Evolutionary conservation across 2,888 invertebrate genomes (phyloP).

Genomic region (Trachelus iudaicus): DNA sequence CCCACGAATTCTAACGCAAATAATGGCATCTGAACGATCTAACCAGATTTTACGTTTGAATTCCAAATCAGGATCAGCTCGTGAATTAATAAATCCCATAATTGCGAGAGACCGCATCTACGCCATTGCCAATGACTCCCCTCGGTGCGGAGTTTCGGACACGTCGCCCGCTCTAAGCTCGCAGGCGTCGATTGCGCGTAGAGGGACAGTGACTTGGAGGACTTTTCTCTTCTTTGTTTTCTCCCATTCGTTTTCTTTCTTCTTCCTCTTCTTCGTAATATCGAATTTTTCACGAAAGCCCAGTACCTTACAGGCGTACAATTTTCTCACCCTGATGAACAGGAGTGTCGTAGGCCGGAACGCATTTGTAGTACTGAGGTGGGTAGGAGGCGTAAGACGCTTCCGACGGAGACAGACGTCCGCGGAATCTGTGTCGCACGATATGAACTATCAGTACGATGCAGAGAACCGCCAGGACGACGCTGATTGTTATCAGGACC

Average conservation of each 20-base stretch:
- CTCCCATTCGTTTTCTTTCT: not conserved
- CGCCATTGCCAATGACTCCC: not conserved
- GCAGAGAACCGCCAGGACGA: constrained; percentile 50
- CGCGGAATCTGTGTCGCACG: constrained; percentile 52
- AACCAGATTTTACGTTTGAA: not conserved
- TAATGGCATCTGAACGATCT: not conserved
- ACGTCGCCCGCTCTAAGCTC: not conserved
- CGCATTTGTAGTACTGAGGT: constrained; percentile 61
- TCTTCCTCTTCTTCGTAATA: not conserved
- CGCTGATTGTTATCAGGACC: constrained; percentile 53
- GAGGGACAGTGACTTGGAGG: not conserved
- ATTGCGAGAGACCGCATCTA: not conserved
- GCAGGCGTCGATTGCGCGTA: not conserved
- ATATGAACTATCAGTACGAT: constrained; percentile 52
- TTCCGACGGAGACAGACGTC: constrained; percentile 51
- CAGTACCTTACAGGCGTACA: constrained; percentile 46
- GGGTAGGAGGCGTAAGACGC: constrained; percentile 43
- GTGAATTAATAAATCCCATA: not conserved
- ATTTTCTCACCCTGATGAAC: constrained; percentile 54
- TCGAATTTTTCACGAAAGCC: not conserved
- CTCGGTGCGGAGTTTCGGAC: not conserved
- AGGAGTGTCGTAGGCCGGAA: constrained; percentile 57
- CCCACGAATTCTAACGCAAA: not conserved
- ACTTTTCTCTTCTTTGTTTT: not conserved
- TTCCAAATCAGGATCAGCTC: not conserved